A percentile compares a stretch with the other conserved stretches of the same genome.
phyloP scores from a whole-genome alignment of 2,888 invertebrate species.

The Agrotis clavis region DNA sequence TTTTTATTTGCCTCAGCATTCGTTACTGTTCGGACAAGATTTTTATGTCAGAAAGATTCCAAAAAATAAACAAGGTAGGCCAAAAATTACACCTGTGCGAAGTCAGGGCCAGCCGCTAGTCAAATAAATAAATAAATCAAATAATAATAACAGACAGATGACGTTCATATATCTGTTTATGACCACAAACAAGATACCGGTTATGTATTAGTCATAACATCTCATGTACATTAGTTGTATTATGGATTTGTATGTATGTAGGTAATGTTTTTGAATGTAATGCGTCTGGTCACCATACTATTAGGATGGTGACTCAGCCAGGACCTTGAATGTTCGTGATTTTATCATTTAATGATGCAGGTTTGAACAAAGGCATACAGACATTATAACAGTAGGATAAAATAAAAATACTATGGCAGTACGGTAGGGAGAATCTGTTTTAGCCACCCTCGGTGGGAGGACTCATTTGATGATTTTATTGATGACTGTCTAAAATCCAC shows the following conservation, averaged over 20 bases:
- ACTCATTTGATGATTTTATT: too few relatives aligned
- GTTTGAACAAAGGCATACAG: neutral
- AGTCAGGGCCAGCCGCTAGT: too few relatives aligned
- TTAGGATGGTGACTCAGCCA: conserved; percentile 47
- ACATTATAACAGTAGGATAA: neutral
- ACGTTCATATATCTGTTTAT: conserved; percentile 38
- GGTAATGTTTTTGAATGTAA: conserved; percentile 27
- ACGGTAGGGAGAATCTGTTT: too few relatives aligned
- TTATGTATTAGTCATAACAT: conserved; percentile 55
- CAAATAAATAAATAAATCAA: neutral
- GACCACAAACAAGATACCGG: conserved; percentile 45
- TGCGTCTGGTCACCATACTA: conserved; percentile 38
- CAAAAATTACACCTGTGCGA: too few relatives aligned
- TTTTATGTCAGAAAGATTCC: too few relatives aligned
- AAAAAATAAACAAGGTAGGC: too few relatives aligned
- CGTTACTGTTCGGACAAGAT: too few relatives aligned
- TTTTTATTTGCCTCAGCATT: too few relatives aligned
- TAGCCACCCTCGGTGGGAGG: too few relatives aligned
- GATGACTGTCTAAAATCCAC: too few relatives aligned
- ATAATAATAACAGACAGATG: conserved; percentile 33
- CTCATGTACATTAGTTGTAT: conserved; percentile 23
- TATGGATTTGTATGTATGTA: neutral
- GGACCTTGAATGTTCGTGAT: conserved; percentile 44
- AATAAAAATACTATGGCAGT: neutral
- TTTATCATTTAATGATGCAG: conserved; percentile 22